phyloP scores from a whole-genome alignment of 2,888 invertebrate genomes.

The Periphyllus acericola region DNA sequence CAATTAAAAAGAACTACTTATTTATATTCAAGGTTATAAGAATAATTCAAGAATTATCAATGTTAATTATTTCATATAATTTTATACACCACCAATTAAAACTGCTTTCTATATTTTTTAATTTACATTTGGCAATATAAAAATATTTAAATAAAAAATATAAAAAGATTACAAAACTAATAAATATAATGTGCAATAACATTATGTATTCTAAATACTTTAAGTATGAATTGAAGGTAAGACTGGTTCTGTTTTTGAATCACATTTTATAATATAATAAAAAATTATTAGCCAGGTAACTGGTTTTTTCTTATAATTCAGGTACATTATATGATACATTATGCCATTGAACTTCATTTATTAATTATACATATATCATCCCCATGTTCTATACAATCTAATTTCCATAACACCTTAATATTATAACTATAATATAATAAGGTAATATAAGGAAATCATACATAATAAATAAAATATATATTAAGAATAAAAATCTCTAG shows the following conservation, averaged over 20 bases:
- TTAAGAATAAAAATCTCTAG: too few species aligned
- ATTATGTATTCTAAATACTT: not conserved
- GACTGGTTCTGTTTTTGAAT: slow-evolving; percentile 27
- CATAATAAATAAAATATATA: too few species aligned
- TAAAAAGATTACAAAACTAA: not conserved
- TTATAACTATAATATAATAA: too few species aligned
- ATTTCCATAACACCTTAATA: too few species aligned
- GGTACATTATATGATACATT: not conserved
- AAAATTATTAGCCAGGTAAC: slow-evolving; percentile 4
- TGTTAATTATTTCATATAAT: not conserved
- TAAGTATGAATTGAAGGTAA: slow-evolving; percentile 15
- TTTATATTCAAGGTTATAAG: not conserved
- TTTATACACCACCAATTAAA: not conserved
- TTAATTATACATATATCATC: not conserved
- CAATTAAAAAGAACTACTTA: not conserved
- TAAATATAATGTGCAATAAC: not conserved
- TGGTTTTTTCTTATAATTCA: slow-evolving; percentile 11
- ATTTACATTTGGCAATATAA: not conserved
- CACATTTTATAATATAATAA: not conserved
- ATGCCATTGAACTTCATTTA: slow-evolving; percentile 25
- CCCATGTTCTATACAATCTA: too few species aligned
- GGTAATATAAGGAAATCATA: too few species aligned
- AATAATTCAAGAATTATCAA: not conserved
- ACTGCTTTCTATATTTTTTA: not conserved
- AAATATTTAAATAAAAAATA: not conserved